A percentile compares a stretch with the other conserved stretches of the same genome.
These are phyloP conservation scores for Chrysomela aeneicollis DNA, from an alignment of 2,888 invertebrate genomes.

Conservation along the genomic window DNA sequence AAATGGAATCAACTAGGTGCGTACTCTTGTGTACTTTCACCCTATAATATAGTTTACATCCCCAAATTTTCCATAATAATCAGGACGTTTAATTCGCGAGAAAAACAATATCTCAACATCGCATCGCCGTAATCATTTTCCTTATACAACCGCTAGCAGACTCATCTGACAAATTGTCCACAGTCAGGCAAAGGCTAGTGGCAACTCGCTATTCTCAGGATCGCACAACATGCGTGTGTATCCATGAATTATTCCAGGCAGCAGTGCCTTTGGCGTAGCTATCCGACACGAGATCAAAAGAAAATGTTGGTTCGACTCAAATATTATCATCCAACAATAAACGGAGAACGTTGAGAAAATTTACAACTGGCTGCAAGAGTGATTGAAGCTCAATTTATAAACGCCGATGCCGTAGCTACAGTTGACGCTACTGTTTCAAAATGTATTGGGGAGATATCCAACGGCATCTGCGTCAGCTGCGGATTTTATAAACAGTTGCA, in stretches of 20 bases:
- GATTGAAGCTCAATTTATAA: too few species aligned
- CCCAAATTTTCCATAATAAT: background rate
- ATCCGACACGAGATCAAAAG: constrained; percentile 32
- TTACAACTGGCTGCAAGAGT: too few species aligned
- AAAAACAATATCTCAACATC: background rate
- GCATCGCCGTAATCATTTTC: background rate
- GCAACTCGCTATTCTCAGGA: constrained; percentile 35
- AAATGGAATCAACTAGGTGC: too few species aligned
- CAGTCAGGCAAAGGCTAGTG: constrained; percentile 29
- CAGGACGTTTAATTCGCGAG: background rate
- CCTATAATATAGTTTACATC: background rate
- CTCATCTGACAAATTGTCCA: constrained; percentile 27
- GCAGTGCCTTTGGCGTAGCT: constrained; percentile 22
- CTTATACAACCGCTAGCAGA: background rate
- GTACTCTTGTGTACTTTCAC: too few species aligned
- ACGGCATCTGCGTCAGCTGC: too few species aligned
- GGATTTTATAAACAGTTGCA: too few species aligned
- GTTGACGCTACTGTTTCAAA: too few species aligned
- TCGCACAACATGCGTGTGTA: constrained; percentile 37
- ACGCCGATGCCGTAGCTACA: too few species aligned
- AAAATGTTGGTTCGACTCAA: constrained; percentile 31
- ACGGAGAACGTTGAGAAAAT: too few species aligned
- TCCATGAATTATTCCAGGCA: constrained; percentile 35
- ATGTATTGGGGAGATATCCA: too few species aligned
- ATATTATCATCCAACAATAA: constrained; percentile 22